phyloP scores from a whole-genome alignment of 30 jellyfish, hydroid and myxozoan genomes.

The Calvadosia cruxmelitensis region DNA sequence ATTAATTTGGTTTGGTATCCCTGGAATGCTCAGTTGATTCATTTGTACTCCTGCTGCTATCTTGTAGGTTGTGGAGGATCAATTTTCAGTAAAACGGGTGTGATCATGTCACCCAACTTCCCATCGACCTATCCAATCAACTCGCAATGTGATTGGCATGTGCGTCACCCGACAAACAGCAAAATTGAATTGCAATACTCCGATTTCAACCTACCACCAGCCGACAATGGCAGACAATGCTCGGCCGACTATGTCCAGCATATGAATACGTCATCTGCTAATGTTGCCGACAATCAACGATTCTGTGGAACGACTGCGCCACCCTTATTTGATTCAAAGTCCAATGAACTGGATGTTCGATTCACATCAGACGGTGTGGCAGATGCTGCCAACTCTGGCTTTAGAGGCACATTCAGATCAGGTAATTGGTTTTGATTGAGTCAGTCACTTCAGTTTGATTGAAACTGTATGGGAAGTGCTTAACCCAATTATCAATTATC shows the following conservation, averaged over 20 bases:
- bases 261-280: neutral
- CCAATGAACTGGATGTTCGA: neutral
- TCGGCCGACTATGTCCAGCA: constrained; percentile 38
- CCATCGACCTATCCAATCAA: constrained; percentile 64
- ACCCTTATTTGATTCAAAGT: neutral
- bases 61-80: constrained; percentile 91
- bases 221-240: constrained; percentile 17
- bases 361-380: neutral
- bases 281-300: neutral
- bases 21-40: too few species aligned
- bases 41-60: too few species aligned
- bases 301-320: neutral
- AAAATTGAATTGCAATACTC: constrained; percentile 27
- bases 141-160: constrained; percentile 50
- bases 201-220: constrained; percentile 49
- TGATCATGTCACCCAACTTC: constrained; percentile 42
- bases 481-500: too few species aligned
- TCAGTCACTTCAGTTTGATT: too few species aligned
- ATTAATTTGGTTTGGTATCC: too few species aligned
- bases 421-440: too few species aligned
- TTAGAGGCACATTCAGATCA: neutral
- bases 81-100: constrained; percentile 42
- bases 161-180: constrained; percentile 38
- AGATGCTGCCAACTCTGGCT: neutral
- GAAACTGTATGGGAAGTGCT: too few species aligned